These are phyloP conservation scores for Thereva unica DNA, from an alignment of 2,888 invertebrate genomes.

Conservation along the genomic window DNA sequence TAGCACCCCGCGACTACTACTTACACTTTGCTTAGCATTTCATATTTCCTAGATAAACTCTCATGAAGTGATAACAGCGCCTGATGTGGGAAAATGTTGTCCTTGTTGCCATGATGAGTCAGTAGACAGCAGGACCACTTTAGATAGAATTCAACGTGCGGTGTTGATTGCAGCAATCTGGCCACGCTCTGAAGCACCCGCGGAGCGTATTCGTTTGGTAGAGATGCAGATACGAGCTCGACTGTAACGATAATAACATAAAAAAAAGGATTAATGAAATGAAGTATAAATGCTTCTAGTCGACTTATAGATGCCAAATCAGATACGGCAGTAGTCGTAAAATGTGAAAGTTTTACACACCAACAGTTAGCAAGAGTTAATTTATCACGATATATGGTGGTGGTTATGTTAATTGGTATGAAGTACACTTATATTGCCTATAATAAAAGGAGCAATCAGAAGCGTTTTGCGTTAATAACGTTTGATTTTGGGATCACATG, in stretches of 20 bases:
- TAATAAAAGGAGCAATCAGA: too few relatives aligned
- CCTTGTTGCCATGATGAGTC: constrained; percentile 66
- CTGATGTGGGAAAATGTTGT: constrained; percentile 65
- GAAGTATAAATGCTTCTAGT: background rate
- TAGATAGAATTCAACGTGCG: constrained; percentile 88
- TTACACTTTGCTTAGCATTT: constrained; percentile 84
- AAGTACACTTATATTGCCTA: too few relatives aligned
- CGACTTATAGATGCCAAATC: too few relatives aligned
- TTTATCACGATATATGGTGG: too few relatives aligned
- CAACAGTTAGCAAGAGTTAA: too few relatives aligned
- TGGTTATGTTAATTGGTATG: too few relatives aligned
- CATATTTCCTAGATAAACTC: constrained; percentile 75
- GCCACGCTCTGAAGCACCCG: constrained; percentile 74
- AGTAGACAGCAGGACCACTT: constrained; percentile 76
- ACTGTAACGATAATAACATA: constrained; percentile 63
- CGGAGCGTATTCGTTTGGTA: constrained; percentile 77
- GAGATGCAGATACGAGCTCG: constrained; percentile 68
- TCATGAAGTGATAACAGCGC: constrained; percentile 77
- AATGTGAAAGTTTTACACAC: too few relatives aligned
- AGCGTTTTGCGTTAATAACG: too few relatives aligned
- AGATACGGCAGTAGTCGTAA: too few relatives aligned
- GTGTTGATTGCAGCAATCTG: constrained; percentile 72
- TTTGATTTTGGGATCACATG: too few relatives aligned
- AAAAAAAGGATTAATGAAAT: background rate
- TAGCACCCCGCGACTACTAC: constrained; percentile 53